Percentiles rank a stretch among this genome's conserved stretches.
These are phyloP conservation scores for Tetramorium parvispinum DNA, from an alignment of 1,140 invertebrate species.

Conservation along the genomic window DNA sequence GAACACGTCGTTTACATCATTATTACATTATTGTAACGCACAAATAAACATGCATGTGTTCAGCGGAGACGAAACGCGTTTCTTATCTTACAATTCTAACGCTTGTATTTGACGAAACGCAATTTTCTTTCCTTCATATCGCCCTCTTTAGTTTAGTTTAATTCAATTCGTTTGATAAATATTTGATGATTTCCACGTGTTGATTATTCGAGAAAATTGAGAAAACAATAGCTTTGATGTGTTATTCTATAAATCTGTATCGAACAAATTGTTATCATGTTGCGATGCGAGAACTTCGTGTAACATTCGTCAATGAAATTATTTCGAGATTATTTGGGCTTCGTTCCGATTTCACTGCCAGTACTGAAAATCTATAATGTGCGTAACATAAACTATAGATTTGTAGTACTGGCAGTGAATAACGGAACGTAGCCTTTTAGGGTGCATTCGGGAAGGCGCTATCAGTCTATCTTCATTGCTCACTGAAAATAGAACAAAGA, in stretches of 20 bases:
- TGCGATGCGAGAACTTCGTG: background rate
- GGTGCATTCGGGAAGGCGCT: too few relatives aligned
- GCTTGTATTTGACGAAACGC: too few relatives aligned
- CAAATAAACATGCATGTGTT: background rate
- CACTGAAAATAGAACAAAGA: too few relatives aligned
- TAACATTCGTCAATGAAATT: background rate
- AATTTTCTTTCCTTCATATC: too few relatives aligned
- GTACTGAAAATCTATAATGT: too few relatives aligned
- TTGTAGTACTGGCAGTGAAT: too few relatives aligned
- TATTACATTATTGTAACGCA: background rate
- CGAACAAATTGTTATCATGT: background rate
- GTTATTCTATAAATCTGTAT: background rate
- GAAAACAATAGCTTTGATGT: background rate
- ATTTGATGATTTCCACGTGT: background rate
- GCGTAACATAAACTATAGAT: too few relatives aligned
- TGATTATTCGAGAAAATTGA: background rate
- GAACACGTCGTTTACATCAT: background rate
- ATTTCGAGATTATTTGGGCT: conserved; percentile 41
- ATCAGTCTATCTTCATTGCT: too few relatives aligned
- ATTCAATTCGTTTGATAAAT: background rate
- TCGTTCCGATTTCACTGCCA: too few relatives aligned
- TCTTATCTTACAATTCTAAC: background rate
- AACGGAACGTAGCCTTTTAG: too few relatives aligned
- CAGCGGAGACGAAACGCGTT: background rate
- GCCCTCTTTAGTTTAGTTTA: background rate